Conservation (phyloP, 2,113 vertebrate species). For the Nothocercus julius region DNA sequence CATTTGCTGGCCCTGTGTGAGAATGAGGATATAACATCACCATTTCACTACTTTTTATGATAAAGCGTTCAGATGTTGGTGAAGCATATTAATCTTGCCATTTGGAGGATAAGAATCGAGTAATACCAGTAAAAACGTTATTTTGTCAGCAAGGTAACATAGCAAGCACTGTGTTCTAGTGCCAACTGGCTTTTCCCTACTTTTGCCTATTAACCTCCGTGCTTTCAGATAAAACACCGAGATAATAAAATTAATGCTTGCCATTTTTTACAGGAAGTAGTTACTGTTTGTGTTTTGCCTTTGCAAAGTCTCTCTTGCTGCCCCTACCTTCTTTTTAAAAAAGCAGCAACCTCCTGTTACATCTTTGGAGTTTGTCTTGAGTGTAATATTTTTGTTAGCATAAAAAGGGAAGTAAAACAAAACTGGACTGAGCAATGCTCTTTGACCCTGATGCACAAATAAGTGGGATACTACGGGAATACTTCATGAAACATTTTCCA, state of each 20-base stretch:
- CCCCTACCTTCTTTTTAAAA: background rate
- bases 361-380: background rate
- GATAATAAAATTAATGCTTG: background rate
- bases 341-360: background rate
- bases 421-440: background rate
- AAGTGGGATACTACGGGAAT: background rate
- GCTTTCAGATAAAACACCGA: background rate
- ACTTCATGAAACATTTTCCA: background rate
- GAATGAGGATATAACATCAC: background rate
- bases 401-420: background rate
- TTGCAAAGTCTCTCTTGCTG: background rate
- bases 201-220: background rate
- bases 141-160: background rate
- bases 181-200: background rate
- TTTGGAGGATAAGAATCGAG: background rate
- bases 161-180: background rate
- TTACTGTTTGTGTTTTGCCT: background rate
- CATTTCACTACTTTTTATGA: background rate
- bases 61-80: background rate
- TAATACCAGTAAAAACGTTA: background rate
- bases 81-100: background rate
- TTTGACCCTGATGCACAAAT: background rate
- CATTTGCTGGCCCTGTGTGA: slow-evolving; percentile 82
- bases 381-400: background rate
- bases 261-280: background rate